phyloP scores from a whole-genome alignment of 2,888 invertebrate species.

The Iselma pallidipennis region DNA sequence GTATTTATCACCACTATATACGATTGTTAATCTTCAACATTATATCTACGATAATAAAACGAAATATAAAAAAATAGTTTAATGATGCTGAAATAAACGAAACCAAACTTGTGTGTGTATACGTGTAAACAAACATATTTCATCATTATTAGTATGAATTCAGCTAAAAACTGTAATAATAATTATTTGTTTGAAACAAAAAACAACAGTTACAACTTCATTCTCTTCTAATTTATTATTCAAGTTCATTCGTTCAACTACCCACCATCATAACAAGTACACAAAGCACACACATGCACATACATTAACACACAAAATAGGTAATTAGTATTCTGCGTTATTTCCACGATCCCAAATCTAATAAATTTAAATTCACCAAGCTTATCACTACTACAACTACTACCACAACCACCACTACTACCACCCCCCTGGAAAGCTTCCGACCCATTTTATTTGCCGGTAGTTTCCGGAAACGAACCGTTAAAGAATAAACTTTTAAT shows the following conservation, averaged over 20 bases:
- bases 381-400: background rate
- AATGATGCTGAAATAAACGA: background rate
- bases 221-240: background rate
- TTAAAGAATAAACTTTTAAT: slow-evolving; percentile 26
- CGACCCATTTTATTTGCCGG: background rate
- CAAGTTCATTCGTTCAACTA: background rate
- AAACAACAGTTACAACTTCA: background rate
- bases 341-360: slow-evolving; percentile 2
- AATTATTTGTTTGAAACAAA: background rate
- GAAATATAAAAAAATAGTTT: background rate
- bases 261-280: background rate
- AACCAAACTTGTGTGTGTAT: background rate
- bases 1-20: background rate
- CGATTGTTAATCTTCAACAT: background rate
- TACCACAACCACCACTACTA: background rate
- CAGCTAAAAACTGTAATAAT: background rate
- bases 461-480: slow-evolving; percentile 8
- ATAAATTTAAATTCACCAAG: slow-evolving; percentile 2
- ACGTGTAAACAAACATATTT: background rate
- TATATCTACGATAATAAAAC: background rate
- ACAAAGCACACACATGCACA: background rate
- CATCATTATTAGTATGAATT: background rate
- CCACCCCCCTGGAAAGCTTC: background rate
- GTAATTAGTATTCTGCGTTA: background rate
- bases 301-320: background rate